phyloP scores from a whole-genome alignment of 2,888 invertebrate genomes.

The Zootermopsis nevadensis region DNA sequence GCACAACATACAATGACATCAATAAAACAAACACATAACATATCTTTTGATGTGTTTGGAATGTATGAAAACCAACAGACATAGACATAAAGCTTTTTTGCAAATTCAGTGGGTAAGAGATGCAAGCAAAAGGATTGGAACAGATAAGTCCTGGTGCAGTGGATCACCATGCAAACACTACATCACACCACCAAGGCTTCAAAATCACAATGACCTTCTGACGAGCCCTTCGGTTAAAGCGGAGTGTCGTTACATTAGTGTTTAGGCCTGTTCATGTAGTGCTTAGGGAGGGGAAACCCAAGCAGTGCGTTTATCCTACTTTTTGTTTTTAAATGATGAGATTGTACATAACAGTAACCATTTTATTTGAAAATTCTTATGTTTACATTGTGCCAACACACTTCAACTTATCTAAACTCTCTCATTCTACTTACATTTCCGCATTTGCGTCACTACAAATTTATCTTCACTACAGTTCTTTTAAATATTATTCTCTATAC shows the following conservation, averaged over 20 bases:
- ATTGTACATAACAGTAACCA: conserved; percentile 15
- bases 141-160: not conserved
- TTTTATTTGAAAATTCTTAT: conserved; percentile 13
- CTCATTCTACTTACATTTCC: conserved; percentile 23
- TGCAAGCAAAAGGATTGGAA: conserved; percentile 29
- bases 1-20: conserved; percentile 29
- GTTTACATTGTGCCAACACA: conserved; percentile 20
- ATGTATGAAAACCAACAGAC: conserved; percentile 62
- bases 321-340: not conserved
- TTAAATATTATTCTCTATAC: conserved; percentile 17
- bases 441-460: conserved; percentile 17
- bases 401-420: conserved; percentile 3
- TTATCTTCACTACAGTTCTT: conserved; percentile 14
- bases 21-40: conserved; percentile 31
- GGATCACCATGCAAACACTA: not conserved
- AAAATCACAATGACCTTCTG: not conserved
- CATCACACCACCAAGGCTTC: not conserved
- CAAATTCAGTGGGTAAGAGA: conserved; percentile 49
- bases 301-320: not conserved
- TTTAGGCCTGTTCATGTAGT: not conserved
- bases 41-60: conserved; percentile 41
- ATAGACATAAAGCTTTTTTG: conserved; percentile 55
- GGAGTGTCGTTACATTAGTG: too few relatives aligned
- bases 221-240: not conserved
- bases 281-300: not conserved